Percentiles rank a stretch among this genome's conserved stretches.
These are phyloP conservation scores for Galaxea fascicularis DNA, from an alignment of 92 coral and sea anemone species.

Conservation along the genomic window DNA sequence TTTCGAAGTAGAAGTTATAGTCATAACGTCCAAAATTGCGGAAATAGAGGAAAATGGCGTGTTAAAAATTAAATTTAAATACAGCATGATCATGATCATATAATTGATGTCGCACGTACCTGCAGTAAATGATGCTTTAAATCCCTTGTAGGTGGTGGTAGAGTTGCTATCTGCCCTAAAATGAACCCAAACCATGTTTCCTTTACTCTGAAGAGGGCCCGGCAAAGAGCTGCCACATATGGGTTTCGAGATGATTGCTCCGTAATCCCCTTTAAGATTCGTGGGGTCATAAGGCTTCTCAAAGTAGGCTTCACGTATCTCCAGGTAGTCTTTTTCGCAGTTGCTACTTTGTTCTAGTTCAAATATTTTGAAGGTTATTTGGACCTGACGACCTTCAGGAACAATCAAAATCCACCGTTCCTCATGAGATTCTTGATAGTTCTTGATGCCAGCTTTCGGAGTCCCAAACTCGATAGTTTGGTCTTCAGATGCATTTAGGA, in stretches of 20 bases:
- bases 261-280: background rate
- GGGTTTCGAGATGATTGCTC: background rate
- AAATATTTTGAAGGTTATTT: background rate
- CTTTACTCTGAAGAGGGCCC: background rate
- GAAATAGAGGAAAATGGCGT: no score
- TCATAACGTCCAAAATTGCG: no score
- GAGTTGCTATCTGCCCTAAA: conserved; percentile 3
- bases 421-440: background rate
- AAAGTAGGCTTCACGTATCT: conserved; percentile 3
- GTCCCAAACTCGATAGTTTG: conserved; percentile 25
- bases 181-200: conserved; percentile 34
- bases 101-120: background rate
- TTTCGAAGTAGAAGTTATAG: no score
- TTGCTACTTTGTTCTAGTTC: conserved; percentile 15
- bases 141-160: conserved; percentile 23
- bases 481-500: conserved; percentile 9
- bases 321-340: conserved; percentile 25
- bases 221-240: conserved; percentile 17
- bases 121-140: conserved; percentile 36
- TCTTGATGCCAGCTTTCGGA: background rate
- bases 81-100: background rate
- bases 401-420: conserved; percentile 1
- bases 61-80: no score
- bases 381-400: conserved; percentile 26
- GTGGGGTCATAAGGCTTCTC: background rate